Percentiles rank a stretch among this genome's conserved stretches.
Evolutionary conservation across 1,140 invertebrate species (phyloP).

Genomic region (Bicyclus anynana): DNA sequence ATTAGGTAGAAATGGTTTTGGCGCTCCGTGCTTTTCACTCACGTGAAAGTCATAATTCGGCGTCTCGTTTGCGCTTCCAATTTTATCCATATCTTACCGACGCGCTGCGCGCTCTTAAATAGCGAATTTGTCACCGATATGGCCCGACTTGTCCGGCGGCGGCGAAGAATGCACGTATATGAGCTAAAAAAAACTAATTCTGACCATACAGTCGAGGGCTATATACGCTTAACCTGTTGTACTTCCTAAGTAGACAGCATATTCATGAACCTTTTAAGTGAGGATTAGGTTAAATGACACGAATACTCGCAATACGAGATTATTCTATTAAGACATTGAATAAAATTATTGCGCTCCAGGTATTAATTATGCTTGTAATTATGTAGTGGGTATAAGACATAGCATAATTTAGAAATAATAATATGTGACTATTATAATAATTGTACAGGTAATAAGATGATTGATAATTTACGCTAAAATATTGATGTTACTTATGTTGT

Average conservation of each 20-base stretch:
- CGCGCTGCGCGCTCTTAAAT: too few species aligned
- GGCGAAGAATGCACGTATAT: conserved; percentile 23
- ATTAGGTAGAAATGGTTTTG: too few species aligned
- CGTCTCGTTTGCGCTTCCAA: too few species aligned
- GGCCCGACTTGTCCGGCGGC: conserved; percentile 20
- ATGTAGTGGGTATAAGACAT: background rate
- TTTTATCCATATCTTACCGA: too few species aligned
- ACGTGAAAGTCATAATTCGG: too few species aligned
- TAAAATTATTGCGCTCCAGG: background rate
- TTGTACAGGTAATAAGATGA: background rate
- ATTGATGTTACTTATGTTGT: background rate
- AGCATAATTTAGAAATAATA: background rate
- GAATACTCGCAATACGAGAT: conserved; percentile 12
- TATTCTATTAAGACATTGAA: conserved; percentile 11
- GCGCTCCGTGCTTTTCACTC: too few species aligned
- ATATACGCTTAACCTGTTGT: conserved; percentile 15
- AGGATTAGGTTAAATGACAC: conserved; percentile 21
- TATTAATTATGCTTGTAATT: conserved; percentile 8
- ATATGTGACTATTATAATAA: background rate
- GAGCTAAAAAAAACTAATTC: conserved; percentile 26
- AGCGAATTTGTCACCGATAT: conserved; percentile 16
- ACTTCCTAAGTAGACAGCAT: conserved; percentile 24
- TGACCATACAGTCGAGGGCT: conserved; percentile 19
- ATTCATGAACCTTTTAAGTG: conserved; percentile 28
- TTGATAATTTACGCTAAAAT: conserved; percentile 1